A percentile compares a stretch with the other conserved stretches of the same genome.
Conservation (phyloP, 2,113 vertebrate species). For the Psammodynastes pulverulentus region DNA sequence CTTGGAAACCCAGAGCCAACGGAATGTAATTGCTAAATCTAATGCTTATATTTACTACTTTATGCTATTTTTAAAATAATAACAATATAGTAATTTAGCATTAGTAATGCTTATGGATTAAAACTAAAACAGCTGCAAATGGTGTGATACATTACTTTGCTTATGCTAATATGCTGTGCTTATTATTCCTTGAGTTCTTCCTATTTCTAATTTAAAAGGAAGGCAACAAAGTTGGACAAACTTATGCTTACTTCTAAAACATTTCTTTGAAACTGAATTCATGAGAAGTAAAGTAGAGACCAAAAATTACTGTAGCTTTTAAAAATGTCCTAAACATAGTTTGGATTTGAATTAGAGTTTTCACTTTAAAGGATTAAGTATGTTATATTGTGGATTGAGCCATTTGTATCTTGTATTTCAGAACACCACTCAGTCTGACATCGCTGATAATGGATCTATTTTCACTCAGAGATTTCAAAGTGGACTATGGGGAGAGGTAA, state of each 20-base stretch:
- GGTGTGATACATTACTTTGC: background rate
- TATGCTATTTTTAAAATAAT: background rate
- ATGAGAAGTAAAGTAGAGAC: background rate
- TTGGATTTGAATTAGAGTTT: background rate
- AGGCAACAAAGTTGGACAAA: background rate
- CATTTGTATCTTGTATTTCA: conserved; percentile 41
- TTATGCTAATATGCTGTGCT: background rate
- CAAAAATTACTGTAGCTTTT: background rate
- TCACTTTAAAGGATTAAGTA: background rate
- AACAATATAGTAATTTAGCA: background rate
- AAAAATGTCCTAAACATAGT: background rate
- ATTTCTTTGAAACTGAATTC: background rate
- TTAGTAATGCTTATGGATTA: background rate
- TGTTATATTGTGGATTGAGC: conserved; percentile 1
- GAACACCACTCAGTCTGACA: conserved; percentile 61
- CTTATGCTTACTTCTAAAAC: background rate
- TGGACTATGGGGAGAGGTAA: conserved; percentile 66
- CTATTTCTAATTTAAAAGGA: background rate
- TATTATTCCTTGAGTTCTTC: background rate
- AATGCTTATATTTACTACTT: background rate
- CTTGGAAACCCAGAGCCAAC: background rate
- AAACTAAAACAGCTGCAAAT: background rate
- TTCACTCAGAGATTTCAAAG: conserved; percentile 47
- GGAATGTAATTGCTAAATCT: background rate
- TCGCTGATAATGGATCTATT: conserved; percentile 45